Base-by-base conservation (phyloP, 1,140 invertebrate species). In the Pogonognathellus flavescens region DNA sequence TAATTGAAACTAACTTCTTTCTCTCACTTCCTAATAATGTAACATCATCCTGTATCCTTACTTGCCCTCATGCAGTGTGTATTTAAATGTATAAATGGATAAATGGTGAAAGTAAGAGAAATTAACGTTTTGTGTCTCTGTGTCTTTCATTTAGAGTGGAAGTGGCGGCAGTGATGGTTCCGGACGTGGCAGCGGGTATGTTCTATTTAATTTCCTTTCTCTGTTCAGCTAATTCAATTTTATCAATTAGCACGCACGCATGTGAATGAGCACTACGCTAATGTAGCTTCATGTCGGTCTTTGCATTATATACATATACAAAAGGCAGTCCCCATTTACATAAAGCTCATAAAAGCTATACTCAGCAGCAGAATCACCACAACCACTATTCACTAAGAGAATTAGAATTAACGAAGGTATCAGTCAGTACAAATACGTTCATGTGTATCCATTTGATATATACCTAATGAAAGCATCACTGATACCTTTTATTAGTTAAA, bases 171-270 rank as follows among this genome's bases (percentile, higher is more conserved):
- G 94, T 72, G 95, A 96, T 88, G 93, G 94, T 86, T 93, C 93
- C 22, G 93, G 94, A 85, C 92, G 95, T 84, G 92, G 93, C n/a
- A 96, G 95, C 93, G 95, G 94, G 94, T 95, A 90, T 93, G 92
- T 53, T 50, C 57, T 82, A 52, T 84, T 86, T 86, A 59, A 86
- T 50, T 55, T 59, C 49, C 55, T 80, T 57, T 60, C 60, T 84
- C 52, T 9, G 18, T 80, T 76, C 49, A 76, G n/a, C 60, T 83
- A 80, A 84, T 80, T 86, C 20, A 70, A 80, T 72, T 80, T 76
- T 76, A 76, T 52, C 80, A 81, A 81, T 81, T 81, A 81, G 80
- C 52, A 81, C 50, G 50, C 18, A 76, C 13, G 70, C 41, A 50
- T 76, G 70, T 76, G 70, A 76, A 76, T 76, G 41, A 76, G 14